A percentile compares a stretch with the other conserved stretches of the same genome.
Conservation (phyloP, 2,797 vertebrate genomes). For the Betta splendens region DNA sequence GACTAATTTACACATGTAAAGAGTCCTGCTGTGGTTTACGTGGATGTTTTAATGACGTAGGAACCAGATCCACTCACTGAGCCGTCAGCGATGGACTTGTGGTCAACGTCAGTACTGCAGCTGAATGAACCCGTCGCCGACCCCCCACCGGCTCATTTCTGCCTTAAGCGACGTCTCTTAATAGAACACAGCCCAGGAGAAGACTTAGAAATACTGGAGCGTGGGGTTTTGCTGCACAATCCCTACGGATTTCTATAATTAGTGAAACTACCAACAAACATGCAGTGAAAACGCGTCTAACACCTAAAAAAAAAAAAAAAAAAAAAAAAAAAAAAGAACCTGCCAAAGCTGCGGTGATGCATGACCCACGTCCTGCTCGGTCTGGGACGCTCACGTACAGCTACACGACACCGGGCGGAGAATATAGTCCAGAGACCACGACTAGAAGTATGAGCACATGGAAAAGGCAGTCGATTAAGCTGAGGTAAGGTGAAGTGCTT, state of each 20-base stretch:
- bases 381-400: slow-evolving; percentile 14
- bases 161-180: too few relatives aligned
- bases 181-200: too few relatives aligned
- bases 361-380: too few relatives aligned
- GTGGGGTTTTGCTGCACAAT: too few relatives aligned
- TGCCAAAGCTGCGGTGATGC: slow-evolving; percentile 24
- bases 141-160: too few relatives aligned
- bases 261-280: neutral
- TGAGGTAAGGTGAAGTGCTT: slow-evolving; percentile 78
- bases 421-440: slow-evolving; percentile 16
- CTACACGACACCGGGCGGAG: slow-evolving; percentile 20
- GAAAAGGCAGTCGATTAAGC: slow-evolving; percentile 78
- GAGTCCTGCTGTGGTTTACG: neutral
- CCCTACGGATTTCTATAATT: neutral
- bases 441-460: slow-evolving; percentile 45
- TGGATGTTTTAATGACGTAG: neutral
- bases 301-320: slow-evolving; percentile 19
- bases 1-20: slow-evolving; percentile 3
- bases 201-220: too few relatives aligned
- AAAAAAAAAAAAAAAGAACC: slow-evolving; percentile 22
- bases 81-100: neutral
- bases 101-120: neutral
- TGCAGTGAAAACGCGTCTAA: slow-evolving; percentile 10
- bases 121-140: neutral
- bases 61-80: neutral